These are phyloP conservation scores for Melanchra persicariae DNA, from an alignment of 2,888 invertebrate genomes.

Conservation along the genomic window DNA sequence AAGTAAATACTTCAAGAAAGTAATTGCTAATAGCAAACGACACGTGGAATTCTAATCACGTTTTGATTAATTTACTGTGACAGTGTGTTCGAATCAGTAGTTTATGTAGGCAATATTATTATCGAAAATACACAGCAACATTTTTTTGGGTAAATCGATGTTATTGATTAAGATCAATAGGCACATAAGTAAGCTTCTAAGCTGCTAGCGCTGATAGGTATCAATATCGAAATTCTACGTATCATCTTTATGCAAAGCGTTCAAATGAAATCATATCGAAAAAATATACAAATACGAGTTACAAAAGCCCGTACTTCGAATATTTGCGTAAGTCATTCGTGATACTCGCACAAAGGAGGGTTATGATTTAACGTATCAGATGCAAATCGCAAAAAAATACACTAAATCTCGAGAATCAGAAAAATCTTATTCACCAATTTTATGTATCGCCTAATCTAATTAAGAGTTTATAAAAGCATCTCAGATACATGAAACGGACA, in stretches of 20 bases:
- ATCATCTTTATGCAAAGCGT: neutral
- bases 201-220: too few species aligned
- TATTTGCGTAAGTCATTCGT: neutral
- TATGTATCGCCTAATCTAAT: slow-evolving; percentile 22
- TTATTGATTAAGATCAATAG: neutral
- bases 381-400: neutral
- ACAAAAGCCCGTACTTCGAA: too few species aligned
- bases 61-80: slow-evolving; percentile 39
- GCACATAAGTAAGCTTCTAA: neutral
- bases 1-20: slow-evolving; percentile 34
- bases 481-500: slow-evolving; percentile 35
- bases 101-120: neutral
- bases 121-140: neutral
- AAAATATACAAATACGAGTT: neutral
- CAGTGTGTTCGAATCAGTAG: neutral
- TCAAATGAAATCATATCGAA: neutral
- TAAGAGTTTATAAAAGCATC: slow-evolving; percentile 21
- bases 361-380: neutral
- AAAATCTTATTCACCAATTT: neutral
- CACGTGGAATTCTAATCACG: slow-evolving; percentile 35
- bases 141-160: neutral
- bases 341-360: too few species aligned
- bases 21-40: slow-evolving; percentile 33
- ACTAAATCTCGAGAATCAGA: neutral
- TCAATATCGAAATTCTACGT: neutral